A percentile compares a stretch with the other conserved stretches of the same genome.
These are phyloP conservation scores for Catharus minimus DNA, from an alignment of 2,113 vertebrate species.

Conservation along the genomic window DNA sequence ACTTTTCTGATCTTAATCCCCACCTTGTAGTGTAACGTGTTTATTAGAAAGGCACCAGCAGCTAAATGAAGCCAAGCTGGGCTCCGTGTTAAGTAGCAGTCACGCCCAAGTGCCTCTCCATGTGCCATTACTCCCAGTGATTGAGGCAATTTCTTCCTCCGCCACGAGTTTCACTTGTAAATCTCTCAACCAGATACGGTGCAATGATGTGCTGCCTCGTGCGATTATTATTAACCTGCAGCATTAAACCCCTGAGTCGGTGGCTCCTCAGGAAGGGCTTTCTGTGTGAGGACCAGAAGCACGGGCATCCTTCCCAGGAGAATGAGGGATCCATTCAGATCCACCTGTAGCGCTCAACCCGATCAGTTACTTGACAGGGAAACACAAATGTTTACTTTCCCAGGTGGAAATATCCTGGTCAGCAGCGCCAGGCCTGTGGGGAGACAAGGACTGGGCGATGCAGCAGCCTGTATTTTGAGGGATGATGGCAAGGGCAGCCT, in stretches of 20 bases:
- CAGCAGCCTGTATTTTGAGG: fast-evolving
- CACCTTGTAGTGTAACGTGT: conserved; percentile 66
- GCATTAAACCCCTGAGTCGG: background rate
- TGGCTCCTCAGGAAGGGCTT: background rate
- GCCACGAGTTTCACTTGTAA: conserved; percentile 74
- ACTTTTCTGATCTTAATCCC: conserved; percentile 55
- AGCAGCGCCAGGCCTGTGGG: background rate
- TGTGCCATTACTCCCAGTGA: conserved; percentile 78
- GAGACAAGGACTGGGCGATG: background rate
- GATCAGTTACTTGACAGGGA: fast-evolving
- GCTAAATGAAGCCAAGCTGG: conserved; percentile 54
- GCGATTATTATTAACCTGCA: conserved; percentile 69
- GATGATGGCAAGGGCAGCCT: background rate
- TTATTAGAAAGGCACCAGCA: conserved; percentile 64
- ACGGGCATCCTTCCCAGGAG: background rate
- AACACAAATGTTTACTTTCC: fast-evolving
- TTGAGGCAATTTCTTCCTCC: conserved; percentile 79
- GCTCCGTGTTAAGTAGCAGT: conserved; percentile 73
- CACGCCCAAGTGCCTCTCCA: conserved; percentile 77
- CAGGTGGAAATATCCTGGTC: fast-evolving
- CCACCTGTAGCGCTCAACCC: background rate
- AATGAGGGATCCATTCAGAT: background rate
- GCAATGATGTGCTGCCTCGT: conserved; percentile 68
- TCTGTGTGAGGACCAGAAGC: background rate
- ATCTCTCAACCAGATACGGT: conserved; percentile 73